phyloP scores from a whole-genome alignment of 2,797 vertebrate genomes.

The Pogonophryne albipinna region DNA sequence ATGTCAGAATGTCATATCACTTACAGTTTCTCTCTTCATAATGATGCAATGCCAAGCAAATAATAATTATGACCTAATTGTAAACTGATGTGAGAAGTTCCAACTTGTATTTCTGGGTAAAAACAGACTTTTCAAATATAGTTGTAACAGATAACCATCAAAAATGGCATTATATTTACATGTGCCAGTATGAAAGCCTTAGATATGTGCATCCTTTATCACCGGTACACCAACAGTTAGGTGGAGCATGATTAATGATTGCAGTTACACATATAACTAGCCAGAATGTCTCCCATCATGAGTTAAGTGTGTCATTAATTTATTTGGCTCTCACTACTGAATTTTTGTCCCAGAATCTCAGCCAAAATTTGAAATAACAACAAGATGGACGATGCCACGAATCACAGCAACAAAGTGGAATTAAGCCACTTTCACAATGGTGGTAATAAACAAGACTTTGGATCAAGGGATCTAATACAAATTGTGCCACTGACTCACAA shows the following conservation, averaged over 20 bases:
- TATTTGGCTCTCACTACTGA: not conserved
- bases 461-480: not conserved
- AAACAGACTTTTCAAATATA: not conserved
- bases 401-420: conserved; percentile 6
- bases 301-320: not conserved
- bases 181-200: not conserved
- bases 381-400: conserved; percentile 10
- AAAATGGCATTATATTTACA: not conserved
- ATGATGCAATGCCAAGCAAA: not conserved
- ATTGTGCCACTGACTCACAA: not conserved
- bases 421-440: conserved; percentile 8
- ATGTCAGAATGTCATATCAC: not conserved
- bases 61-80: accelerated
- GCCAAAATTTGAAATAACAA: not conserved
- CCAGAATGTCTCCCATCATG: not conserved
- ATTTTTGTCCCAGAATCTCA: not conserved
- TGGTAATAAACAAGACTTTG: conserved; percentile 10
- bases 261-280: not conserved
- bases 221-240: not conserved
- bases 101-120: not conserved
- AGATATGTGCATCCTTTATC: not conserved
- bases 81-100: not conserved
- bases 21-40: not conserved
- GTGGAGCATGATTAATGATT: not conserved
- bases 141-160: not conserved